Evolutionary conservation across 2,113 vertebrate genomes (phyloP), one percentile per base, ranked within the genome.

Genomic region (Danio rerio): DNA sequence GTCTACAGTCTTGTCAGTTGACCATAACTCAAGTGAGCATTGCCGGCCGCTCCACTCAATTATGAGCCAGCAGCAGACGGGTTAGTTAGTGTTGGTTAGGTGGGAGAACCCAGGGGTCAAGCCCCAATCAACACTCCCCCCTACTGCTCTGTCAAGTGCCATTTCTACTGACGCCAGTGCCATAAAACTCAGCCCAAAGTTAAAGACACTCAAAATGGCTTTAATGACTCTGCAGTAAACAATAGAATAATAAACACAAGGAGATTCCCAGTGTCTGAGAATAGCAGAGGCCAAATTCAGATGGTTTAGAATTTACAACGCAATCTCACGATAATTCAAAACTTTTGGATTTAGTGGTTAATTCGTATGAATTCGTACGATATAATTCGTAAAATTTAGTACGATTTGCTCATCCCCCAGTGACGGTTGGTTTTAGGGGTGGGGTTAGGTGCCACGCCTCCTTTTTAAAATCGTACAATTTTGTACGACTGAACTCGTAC

Each of bases 181-280:
- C 69, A 55, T 80, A 80, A 66, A 66, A 78, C 56, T 10, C 55
- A 74, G 71, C 69, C 69, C 69, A 4, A 84, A n/a, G 61, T 83
- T 80, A 70, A 74, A 15, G 71, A 58, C 21, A 76, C 80, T 81
- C 72, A 69, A 80, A 83, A 84, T 40, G 76, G 70, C 81, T 83
- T 85, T 85, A 80, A 86, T 83, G 84, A 18, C 81, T 85, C 52
- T 49, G 80, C 73, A 78, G 81, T 80, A 58, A 86, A 80, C 66
- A 69, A 75, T 82, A 82, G 69, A 74, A 82, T 69, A 78, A 55
- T 31, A 59, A 58, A 58, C 20, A 12, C 16, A 49, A 72, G 50
- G 58, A 58, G 49, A 63, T 65, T 42, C 58, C 49, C 43, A 55
- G 4, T 31, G 8, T 68, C 53, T 69, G 11, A 43, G 63, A 59